These are phyloP conservation scores for Diadumene lineata DNA, from an alignment of 92 coral and sea anemone genomes.

Conservation along the genomic window DNA sequence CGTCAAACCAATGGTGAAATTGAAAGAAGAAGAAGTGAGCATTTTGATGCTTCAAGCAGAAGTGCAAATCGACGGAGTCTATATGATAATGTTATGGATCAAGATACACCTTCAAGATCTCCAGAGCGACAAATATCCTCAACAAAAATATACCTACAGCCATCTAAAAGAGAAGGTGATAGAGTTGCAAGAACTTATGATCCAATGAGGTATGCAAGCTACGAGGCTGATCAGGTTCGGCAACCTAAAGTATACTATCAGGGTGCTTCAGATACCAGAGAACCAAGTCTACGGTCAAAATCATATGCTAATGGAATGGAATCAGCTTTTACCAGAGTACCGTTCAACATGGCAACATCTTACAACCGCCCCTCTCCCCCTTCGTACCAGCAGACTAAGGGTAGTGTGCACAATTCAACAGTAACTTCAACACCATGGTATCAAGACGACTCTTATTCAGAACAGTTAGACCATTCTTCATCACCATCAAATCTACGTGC, in stretches of 20 bases:
- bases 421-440: constrained; percentile 43
- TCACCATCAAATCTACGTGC: constrained; percentile 56
- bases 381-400: constrained; percentile 34
- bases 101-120: constrained; percentile 6
- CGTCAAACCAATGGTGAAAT: constrained; percentile 18
- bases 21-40: neutral
- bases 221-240: constrained; percentile 17
- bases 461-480: constrained; percentile 13
- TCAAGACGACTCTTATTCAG: constrained; percentile 30
- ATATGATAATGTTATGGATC: constrained; percentile 30
- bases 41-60: neutral
- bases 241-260: constrained; percentile 28
- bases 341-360: constrained; percentile 10
- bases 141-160: constrained; percentile 21
- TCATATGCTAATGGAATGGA: constrained; percentile 19
- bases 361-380: constrained; percentile 60
- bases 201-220: constrained; percentile 30
- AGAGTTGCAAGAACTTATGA: constrained; percentile 20
- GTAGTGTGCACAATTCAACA: constrained; percentile 33
- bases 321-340: constrained; percentile 10
- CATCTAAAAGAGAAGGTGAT: neutral
- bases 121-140: constrained; percentile 32
- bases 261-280: constrained; percentile 28
- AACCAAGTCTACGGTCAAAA: constrained; percentile 15
- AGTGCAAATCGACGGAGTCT: neutral